Conservation (phyloP, 2,797 vertebrate genomes). For the Epinephelus malabaricus region DNA sequence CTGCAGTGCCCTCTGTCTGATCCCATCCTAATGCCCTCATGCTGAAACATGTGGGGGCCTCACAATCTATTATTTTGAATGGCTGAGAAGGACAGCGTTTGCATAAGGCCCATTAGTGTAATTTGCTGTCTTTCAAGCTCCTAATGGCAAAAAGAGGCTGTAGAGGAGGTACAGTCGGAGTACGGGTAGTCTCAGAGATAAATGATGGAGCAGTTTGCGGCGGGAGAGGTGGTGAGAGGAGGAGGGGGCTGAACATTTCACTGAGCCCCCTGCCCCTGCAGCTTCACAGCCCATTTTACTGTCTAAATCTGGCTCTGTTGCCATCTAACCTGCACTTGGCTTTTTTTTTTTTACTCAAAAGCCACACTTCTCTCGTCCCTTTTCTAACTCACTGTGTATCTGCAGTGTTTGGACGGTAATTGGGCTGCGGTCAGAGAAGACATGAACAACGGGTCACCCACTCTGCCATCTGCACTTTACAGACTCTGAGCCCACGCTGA, state of each 20-base stretch:
- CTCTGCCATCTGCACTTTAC: constrained; percentile 49
- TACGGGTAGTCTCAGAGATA: constrained; percentile 30
- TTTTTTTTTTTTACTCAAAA: constrained; percentile 43
- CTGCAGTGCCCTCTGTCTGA: constrained; percentile 50
- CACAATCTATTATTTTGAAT: constrained; percentile 48
- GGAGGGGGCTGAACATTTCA: constrained; percentile 37
- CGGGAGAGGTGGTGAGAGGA: constrained; percentile 23
- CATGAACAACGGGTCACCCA: constrained; percentile 53
- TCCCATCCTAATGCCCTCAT: constrained; percentile 57
- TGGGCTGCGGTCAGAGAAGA: constrained; percentile 60
- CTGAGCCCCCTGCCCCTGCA: constrained; percentile 34
- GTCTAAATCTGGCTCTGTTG: constrained; percentile 70
- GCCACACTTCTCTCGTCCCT: constrained; percentile 23
- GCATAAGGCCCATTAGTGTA: constrained; percentile 61
- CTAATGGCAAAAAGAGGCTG: constrained; percentile 41
- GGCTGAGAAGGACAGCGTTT: constrained; percentile 37
- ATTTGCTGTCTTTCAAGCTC: constrained; percentile 63
- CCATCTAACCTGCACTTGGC: constrained; percentile 55
- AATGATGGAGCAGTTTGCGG: constrained; percentile 29
- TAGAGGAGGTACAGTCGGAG: constrained; percentile 7
- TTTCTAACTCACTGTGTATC: constrained; percentile 22
- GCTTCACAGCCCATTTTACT: constrained; percentile 61
- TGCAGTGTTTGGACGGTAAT: constrained; percentile 61
- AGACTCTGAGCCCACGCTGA: constrained; percentile 15
- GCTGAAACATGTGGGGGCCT: constrained; percentile 50